Evolutionary conservation across 2,797 vertebrate species (phyloP), one percentile per base, ranked within the genome.

Genomic region (Lutjanus argentimaculatus): DNA sequence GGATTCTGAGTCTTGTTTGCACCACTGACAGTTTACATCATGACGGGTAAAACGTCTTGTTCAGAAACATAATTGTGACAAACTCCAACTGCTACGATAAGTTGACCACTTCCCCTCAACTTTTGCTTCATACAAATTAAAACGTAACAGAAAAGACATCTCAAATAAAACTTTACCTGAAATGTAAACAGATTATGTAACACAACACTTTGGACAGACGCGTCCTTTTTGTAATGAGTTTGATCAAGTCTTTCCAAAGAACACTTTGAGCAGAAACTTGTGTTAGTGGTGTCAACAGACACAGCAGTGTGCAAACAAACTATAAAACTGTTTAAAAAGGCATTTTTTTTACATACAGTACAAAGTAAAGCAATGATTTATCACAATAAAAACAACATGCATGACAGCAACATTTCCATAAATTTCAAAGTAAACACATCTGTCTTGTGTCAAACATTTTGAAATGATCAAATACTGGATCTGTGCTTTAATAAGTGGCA

Each of bases 131-230:
- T 7, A 36, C 45, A 74, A 17, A 61, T 12, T 2, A 61, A 30
- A 48, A 22, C 8, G 57, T 0, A 30, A 72, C 25, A 36, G 53
- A 43, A 53, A 42, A 53, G 8, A 63, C 8, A 8, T 36, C 17
- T 1, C 6, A 70, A 66, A 65, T 45, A 0, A 55, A 70, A 21
- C 10, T 16, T 40, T 2, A 57, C 2, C 52, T 25, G 6, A 90
- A 64, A 80, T 57, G 61, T 82, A 64, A 86, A 78, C 85, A 42
- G 49, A 9, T 64, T 43, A 46, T 21, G n/a, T 19, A 30, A 16
- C 36, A 30, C 21, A 36, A 49, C 30, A 8, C 2, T 42, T 57
- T 2, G 17, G 55, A 70, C 53, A 9, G 53, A 21, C 30, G 0
- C 1, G 14, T 67, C 46, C 21, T 19, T 51, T 21, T 58, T 8